Conservation (phyloP, 2,888 invertebrate species). For the Aphidoletes aphidimyza region DNA sequence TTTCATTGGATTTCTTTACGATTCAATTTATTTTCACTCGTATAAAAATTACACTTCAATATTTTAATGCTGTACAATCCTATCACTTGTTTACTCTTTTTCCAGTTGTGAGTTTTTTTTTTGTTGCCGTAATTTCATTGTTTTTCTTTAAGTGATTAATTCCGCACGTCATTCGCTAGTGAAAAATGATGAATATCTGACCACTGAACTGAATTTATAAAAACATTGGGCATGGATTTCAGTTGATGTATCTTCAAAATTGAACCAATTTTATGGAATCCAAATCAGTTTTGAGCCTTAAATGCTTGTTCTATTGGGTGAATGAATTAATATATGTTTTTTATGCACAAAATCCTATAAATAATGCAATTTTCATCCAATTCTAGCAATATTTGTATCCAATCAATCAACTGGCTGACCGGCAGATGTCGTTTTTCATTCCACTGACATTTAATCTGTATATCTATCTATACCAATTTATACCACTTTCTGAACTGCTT, state of each 20-base stretch:
- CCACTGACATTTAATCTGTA: neutral
- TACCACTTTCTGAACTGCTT: neutral
- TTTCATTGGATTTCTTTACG: neutral
- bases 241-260: neutral
- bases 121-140: neutral
- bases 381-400: too few relatives aligned
- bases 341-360: too few relatives aligned
- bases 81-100: neutral
- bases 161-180: neutral
- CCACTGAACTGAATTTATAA: conserved; percentile 1
- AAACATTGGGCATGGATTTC: neutral
- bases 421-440: neutral
- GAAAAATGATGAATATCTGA: neutral
- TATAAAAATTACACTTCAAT: neutral
- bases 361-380: too few relatives aligned
- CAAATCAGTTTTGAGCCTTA: too few relatives aligned
- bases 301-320: too few relatives aligned
- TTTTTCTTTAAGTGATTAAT: neutral
- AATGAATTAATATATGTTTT: too few relatives aligned
- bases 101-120: neutral
- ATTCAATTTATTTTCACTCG: too few relatives aligned
- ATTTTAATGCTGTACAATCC: neutral
- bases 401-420: too few relatives aligned
- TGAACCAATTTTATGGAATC: neutral
- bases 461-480: neutral